Conservation (phyloP, 1,140 invertebrate genomes). For the Chlorops oryzae region DNA sequence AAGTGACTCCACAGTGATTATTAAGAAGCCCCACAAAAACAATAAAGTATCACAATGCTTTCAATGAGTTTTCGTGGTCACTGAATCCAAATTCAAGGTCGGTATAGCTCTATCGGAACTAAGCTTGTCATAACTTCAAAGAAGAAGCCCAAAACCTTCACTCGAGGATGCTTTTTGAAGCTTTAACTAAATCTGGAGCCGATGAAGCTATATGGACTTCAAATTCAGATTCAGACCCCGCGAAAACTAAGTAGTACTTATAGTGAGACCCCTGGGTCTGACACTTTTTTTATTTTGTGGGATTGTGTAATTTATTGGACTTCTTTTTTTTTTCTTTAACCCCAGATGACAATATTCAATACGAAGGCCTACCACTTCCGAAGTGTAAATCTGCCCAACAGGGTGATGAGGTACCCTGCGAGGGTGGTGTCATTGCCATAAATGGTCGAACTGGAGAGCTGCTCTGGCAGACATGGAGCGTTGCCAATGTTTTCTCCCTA, state of each 20-base stretch:
- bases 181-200: neutral
- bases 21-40: neutral
- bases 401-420: conserved; percentile 54
- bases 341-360: conserved; percentile 41
- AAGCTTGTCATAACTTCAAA: no score
- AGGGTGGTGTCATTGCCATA: conserved; percentile 70
- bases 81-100: no score
- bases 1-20: no score
- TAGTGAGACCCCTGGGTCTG: no score
- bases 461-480: conserved; percentile 71
- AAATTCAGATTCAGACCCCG: neutral
- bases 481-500: conserved; percentile 67
- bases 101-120: no score
- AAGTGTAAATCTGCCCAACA: conserved; percentile 39
- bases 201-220: no score
- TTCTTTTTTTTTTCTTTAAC: neutral
- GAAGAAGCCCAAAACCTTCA: no score
- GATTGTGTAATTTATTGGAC: neutral
- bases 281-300: neutral
- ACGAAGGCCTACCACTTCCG: conserved; percentile 36
- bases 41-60: neutral
- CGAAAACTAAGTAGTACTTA: no score
- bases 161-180: no score
- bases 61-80: neutral
- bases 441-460: conserved; percentile 65